Evolutionary conservation across 2,888 invertebrate species (phyloP), one percentile per base, ranked within the genome.

Genomic region (Andrena haemorrhoa): DNA sequence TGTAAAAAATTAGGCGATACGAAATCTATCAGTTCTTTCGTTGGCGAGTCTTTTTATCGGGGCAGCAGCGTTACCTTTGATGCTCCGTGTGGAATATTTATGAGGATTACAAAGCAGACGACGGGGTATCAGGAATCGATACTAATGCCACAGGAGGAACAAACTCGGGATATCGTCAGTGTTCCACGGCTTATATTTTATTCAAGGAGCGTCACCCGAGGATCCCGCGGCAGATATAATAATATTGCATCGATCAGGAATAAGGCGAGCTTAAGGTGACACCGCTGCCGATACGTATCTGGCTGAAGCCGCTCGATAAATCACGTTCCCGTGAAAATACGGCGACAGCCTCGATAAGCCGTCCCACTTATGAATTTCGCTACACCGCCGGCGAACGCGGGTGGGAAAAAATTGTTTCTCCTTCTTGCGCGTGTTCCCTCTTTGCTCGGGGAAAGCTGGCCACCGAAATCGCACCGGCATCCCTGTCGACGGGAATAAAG

Each of bases 201-300:
- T 83, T 83, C 77, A 74, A 12, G 5, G 23, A 8, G 31, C 41
- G 69, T 56, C 31, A 7, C 8, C 47, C 23, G 2, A 29, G 65
- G 58, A 75, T 56, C 20, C 51, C 10, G 47, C 33, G 51, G 12
- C 56, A 58, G 68, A 63, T 82, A 58, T 69, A 78, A 84, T 75
- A 75, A 75, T 51, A 78, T 78, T 82, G 71, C 69, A 75, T 78
- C 74, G 72, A 78, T 63, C 84, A 56, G 65, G 31, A 68, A 56
- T 72, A 75, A 69, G 83, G 23, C 49, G 31, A 47, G 79, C 41
- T 75, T 72, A 73, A 75, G 72, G 69, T 69, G 73, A 75, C 73
- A 73, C 61, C 65, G 29, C n/a, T 26, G 75, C 41, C 76, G 73
- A 72, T 61, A 72, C 31, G 49, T 58, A 63, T 74, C 49, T 47